phyloP scores from a whole-genome alignment of 2,888 invertebrate species.

The Idaea dimidiata region DNA sequence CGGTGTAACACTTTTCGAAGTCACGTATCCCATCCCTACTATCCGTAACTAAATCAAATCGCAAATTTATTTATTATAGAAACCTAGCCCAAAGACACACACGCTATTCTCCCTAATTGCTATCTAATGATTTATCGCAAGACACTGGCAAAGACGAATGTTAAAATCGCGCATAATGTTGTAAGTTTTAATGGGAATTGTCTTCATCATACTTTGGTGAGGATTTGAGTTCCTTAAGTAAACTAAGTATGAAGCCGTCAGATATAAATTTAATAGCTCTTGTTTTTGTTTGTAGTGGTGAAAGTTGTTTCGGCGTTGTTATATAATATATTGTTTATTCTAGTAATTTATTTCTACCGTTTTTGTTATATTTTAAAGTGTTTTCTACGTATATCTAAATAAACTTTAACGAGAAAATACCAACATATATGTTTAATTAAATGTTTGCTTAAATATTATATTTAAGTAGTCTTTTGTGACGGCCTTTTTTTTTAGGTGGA shows the following conservation, averaged over 20 bases:
- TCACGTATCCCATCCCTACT: too few relatives aligned
- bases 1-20: too few relatives aligned
- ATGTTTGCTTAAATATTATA: too few relatives aligned
- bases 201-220: background rate
- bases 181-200: slow-evolving; percentile 17
- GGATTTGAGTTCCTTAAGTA: background rate
- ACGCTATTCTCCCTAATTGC: slow-evolving; percentile 34
- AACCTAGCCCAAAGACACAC: slow-evolving; percentile 26
- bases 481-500: too few relatives aligned
- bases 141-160: slow-evolving; percentile 22
- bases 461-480: too few relatives aligned
- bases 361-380: too few relatives aligned
- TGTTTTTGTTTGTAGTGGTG: background rate
- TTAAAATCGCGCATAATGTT: slow-evolving; percentile 21
- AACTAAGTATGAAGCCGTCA: background rate
- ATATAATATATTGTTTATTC: background rate
- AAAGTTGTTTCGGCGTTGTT: background rate
- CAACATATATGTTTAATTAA: too few relatives aligned
- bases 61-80: too few relatives aligned
- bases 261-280: slow-evolving; percentile 1
- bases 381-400: too few relatives aligned
- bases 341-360: background rate
- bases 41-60: too few relatives aligned
- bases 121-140: slow-evolving; percentile 36
- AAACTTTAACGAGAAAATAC: too few relatives aligned